Conservation (phyloP, 2,888 invertebrate species). For the Diadegma fenestrale region DNA sequence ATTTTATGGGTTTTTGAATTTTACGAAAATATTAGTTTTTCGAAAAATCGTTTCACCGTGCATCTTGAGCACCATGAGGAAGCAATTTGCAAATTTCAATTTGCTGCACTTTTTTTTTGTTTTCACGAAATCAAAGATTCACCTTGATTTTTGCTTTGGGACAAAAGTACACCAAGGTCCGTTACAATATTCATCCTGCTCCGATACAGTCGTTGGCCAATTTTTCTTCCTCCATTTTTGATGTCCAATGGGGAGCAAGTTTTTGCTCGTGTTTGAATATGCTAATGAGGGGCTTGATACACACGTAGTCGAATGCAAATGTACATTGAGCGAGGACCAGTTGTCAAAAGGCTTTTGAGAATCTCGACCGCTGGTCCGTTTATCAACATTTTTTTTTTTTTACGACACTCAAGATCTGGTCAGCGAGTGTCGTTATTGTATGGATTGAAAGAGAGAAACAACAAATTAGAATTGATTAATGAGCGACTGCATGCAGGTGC, state of each 20-base stretch:
- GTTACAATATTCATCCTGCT: conserved; percentile 40
- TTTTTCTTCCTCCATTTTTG: conserved; percentile 2
- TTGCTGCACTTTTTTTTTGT: too few species aligned
- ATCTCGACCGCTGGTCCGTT: conserved; percentile 46
- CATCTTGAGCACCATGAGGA: too few species aligned
- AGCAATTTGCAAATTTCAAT: too few species aligned
- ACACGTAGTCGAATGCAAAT: conserved; percentile 3
- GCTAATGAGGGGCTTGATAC: conserved; percentile 55
- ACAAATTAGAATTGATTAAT: conserved; percentile 45
- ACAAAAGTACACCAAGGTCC: conserved; percentile 59
- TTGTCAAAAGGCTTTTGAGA: conserved; percentile 53
- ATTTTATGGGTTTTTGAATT: too few species aligned
- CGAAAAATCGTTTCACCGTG: too few species aligned
- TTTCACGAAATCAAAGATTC: conserved; percentile 47
- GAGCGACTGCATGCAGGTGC: conserved; percentile 17
- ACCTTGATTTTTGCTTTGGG: conserved; percentile 43
- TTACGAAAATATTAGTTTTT: too few species aligned
- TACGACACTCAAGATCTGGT: conserved; percentile 28
- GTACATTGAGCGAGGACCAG: conserved; percentile 47
- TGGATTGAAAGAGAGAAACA: conserved; percentile 18
- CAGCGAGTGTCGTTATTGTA: conserved; percentile 25
- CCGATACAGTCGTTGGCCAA: conserved; percentile 38
- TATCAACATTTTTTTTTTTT: conserved; percentile 36
- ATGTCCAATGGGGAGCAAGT: conserved; percentile 40
- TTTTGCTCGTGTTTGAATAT: conserved; percentile 49